Evolutionary conservation across 2,888 invertebrate species (phyloP).

Genomic region (Drosophila eohydei): DNA sequence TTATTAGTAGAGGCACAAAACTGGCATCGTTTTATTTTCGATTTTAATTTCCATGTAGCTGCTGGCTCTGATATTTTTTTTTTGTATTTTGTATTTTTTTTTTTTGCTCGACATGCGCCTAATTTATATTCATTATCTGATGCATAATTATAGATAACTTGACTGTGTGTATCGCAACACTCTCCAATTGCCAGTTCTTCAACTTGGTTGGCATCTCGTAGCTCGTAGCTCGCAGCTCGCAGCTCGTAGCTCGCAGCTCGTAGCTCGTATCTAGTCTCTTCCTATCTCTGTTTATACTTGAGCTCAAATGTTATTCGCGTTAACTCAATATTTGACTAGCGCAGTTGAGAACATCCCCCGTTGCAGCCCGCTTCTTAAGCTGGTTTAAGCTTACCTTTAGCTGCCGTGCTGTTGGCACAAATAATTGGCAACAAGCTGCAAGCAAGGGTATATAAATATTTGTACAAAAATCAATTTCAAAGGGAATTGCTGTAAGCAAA

Average conservation of each 20-base stretch:
- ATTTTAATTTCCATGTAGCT: constrained; percentile 66
- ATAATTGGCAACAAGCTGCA: constrained; percentile 41
- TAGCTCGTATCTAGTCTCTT: background rate
- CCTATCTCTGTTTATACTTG: constrained; percentile 41
- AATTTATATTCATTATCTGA: constrained; percentile 80
- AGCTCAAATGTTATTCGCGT: constrained; percentile 43
- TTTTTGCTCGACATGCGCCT: constrained; percentile 65
- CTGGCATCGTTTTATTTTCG: constrained; percentile 66
- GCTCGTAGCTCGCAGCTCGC: background rate
- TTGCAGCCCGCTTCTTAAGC: constrained; percentile 47
- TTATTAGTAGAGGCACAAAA: constrained; percentile 59
- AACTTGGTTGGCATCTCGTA: constrained; percentile 26
- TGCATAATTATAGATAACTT: constrained; percentile 73
- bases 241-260: constrained; percentile 6
- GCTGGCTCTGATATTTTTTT: constrained; percentile 50
- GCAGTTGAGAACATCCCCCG: constrained; percentile 23
- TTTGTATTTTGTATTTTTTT: constrained; percentile 34
- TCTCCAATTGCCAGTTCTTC: constrained; percentile 12
- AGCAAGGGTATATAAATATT: constrained; percentile 44
- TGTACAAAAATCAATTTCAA: constrained; percentile 38
- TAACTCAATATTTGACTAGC: constrained; percentile 53
- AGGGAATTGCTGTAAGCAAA: constrained; percentile 8
- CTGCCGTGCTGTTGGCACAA: constrained; percentile 36
- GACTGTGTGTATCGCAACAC: constrained; percentile 30
- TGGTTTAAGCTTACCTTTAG: constrained; percentile 49